Evolutionary conservation across 2,113 vertebrate genomes (phyloP), one percentile per base, ranked within the genome.

Genomic region (Panurus biarmicus): DNA sequence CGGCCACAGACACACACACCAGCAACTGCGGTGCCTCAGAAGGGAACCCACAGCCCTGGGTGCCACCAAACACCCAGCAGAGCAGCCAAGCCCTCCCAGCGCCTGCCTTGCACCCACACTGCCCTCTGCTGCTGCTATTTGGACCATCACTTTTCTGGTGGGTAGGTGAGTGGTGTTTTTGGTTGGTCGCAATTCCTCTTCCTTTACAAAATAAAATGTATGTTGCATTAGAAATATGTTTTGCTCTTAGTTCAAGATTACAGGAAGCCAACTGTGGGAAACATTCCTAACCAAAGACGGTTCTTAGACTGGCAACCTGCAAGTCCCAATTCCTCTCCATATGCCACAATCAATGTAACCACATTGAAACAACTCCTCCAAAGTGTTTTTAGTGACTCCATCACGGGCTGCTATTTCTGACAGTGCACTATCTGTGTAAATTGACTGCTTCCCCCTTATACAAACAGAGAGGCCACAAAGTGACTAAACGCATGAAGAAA

Each of bases 1-100:
- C 0, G 0, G 40, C 6, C 62, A 4, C 18, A n/a, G n/a, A n/a
- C n/a, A 3, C 1, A 4, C 11, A 3, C 2, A 7, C 6, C 1
- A 2, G 1, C n/a, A 7, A 8, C 24, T 12, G 47, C 20, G 0
- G 51, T 66, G 51, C 33, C 60, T 28, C 51, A 11, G 33, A n/a
- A 73, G 19, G 69, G 11, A 53, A n/a, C 24, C 16, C 19, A 4
- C 9, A 25, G 19, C 1, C 29, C 5, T 8, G 1, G 12, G 3
- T 17, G 31, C 19, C 40, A 57, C 14, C n/a, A 25, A 2, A 6
- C 54, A 7, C 57, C 7, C 74, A 11, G 7, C 20, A 2, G 1
- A 22, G 10, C 36, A 3, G 13, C 24, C 28, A 3, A 11, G 10
- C 15, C 31, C 31, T 44, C 31, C 33, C 3, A 2, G 9, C 1